A percentile compares a stretch with the other conserved stretches of the same genome.
These are phyloP conservation scores for Hyperopisus bebe DNA, from an alignment of 2,113 vertebrate species.

Conservation along the genomic window DNA sequence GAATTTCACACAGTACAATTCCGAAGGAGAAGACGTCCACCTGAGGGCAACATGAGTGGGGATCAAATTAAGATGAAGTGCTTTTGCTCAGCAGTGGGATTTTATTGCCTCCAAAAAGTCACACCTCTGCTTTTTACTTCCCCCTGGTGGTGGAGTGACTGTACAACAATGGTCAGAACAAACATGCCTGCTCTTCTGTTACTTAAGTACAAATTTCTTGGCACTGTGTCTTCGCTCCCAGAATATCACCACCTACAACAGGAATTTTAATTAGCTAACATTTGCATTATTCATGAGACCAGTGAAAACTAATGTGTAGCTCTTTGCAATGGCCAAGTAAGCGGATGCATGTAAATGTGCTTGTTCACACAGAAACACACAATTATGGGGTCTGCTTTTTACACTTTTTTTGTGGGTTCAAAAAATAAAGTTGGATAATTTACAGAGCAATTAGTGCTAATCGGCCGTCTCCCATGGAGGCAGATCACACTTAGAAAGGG, in stretches of 20 bases:
- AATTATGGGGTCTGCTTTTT: background rate
- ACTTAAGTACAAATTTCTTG: background rate
- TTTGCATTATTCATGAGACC: background rate
- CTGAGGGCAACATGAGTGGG: constrained; percentile 43
- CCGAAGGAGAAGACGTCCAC: constrained; percentile 86
- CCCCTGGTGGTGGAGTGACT: background rate
- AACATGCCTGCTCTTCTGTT: background rate
- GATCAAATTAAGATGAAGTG: background rate
- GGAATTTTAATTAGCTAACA: background rate
- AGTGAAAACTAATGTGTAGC: background rate
- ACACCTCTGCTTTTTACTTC: background rate
- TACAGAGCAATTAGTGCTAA: background rate
- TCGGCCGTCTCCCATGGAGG: background rate
- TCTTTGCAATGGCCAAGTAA: background rate
- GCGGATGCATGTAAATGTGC: background rate
- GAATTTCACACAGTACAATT: constrained; percentile 79
- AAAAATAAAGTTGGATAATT: background rate
- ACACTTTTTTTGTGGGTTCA: background rate
- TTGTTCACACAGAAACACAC: background rate
- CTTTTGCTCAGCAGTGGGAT: background rate
- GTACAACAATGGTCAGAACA: background rate
- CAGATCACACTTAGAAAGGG: background rate
- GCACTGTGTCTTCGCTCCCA: background rate
- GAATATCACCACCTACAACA: background rate
- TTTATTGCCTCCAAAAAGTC: background rate